Evolutionary conservation across 64 coral and sea anemone genomes (phyloP).

Genomic region (Stylophora pistillata): DNA sequence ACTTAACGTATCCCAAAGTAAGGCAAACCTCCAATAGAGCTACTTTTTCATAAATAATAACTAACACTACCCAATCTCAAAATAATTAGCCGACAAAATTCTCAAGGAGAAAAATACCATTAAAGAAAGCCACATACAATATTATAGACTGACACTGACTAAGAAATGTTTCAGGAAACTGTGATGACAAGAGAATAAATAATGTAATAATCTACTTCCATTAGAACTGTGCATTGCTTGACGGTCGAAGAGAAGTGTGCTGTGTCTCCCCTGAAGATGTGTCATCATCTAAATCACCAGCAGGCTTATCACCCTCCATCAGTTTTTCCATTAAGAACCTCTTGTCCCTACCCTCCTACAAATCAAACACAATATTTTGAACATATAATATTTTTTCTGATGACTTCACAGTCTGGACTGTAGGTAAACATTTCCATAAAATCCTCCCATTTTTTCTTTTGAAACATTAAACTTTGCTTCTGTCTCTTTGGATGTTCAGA

Average conservation of each 20-base stretch:
- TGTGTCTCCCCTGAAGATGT: background rate
- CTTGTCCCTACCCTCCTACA: slow-evolving; percentile 95
- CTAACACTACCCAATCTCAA: no score
- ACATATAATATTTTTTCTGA: background rate
- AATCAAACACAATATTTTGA: background rate
- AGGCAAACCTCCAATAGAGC: no score
- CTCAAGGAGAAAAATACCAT: no score
- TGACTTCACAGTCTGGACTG: background rate
- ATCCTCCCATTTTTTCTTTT: no score
- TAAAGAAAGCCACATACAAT: no score
- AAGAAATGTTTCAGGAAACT: background rate
- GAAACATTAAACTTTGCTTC: no score
- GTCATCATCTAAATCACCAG: slow-evolving; percentile 13
- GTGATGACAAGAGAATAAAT: background rate
- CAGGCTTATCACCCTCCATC: slow-evolving; percentile 28
- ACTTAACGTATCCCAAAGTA: no score
- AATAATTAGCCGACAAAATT: no score
- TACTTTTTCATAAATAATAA: no score
- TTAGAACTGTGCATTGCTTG: background rate
- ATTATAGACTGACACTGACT: no score
- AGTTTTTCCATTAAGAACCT: slow-evolving; percentile 94
- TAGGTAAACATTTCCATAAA: background rate
- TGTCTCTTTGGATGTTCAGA: no score
- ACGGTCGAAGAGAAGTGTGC: slow-evolving; percentile 1
- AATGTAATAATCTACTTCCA: background rate